Percentiles rank a stretch among this genome's conserved stretches.
These are phyloP conservation scores for Neotragus moschatus DNA, from an alignment of 2,113 vertebrate genomes.

Conservation along the genomic window DNA sequence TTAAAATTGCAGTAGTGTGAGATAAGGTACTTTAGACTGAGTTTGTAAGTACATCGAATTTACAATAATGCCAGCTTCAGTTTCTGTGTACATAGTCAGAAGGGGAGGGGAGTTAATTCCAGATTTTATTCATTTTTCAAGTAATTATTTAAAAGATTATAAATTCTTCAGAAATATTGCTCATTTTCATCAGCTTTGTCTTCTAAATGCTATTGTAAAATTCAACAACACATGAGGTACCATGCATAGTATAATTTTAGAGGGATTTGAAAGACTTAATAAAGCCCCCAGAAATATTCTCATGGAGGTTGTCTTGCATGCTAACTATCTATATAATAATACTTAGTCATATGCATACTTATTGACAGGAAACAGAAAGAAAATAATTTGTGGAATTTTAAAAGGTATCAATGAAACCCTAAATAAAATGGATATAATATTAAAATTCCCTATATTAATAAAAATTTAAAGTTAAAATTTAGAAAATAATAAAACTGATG, in stretches of 20 bases:
- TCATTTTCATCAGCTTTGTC: slow-evolving; percentile 37
- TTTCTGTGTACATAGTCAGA: background rate
- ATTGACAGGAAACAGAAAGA: background rate
- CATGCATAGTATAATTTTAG: slow-evolving; percentile 13
- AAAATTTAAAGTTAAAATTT: background rate
- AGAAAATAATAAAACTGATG: background rate
- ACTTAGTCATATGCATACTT: background rate
- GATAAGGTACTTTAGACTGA: background rate
- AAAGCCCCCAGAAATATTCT: background rate
- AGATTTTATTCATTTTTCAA: slow-evolving; percentile 29
- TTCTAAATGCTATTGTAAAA: slow-evolving; percentile 6
- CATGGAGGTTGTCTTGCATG: background rate
- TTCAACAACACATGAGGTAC: background rate
- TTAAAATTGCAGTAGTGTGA: background rate
- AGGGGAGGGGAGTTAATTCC: background rate
- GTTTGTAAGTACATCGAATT: background rate
- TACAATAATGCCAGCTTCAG: background rate
- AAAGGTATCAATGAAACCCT: background rate
- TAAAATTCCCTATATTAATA: background rate
- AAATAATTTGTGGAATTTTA: background rate
- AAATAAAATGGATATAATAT: background rate
- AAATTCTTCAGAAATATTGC: background rate
- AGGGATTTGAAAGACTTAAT: slow-evolving; percentile 4
- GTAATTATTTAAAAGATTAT: slow-evolving; percentile 37
- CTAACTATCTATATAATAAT: background rate